A percentile compares a stretch with the other conserved stretches of the same genome.
Evolutionary conservation across 2,797 vertebrate species (phyloP).

Genomic region (Anomalospiza imberbis): DNA sequence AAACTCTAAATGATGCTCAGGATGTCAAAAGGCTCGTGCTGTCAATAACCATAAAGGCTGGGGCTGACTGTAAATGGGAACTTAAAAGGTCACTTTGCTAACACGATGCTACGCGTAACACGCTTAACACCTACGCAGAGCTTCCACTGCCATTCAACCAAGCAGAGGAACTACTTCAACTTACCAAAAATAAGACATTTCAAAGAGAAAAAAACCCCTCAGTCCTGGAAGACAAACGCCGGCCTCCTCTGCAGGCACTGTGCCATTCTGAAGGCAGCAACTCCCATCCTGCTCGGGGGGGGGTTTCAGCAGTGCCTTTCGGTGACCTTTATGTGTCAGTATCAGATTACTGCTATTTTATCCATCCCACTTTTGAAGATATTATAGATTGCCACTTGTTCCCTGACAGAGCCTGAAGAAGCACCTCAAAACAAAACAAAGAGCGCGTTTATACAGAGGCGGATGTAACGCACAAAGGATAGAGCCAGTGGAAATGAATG

Average conservation of each 20-base stretch:
- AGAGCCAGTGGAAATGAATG: conserved; percentile 15
- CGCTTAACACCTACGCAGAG: background rate
- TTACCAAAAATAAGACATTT: background rate
- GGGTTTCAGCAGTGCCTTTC: background rate
- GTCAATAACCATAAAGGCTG: background rate
- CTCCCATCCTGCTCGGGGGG: background rate
- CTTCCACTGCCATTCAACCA: background rate
- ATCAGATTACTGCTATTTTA: conserved; percentile 34
- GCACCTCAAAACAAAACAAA: conserved; percentile 46
- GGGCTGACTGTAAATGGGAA: background rate
- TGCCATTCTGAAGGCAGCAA: background rate
- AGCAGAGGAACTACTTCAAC: background rate
- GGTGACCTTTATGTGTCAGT: conserved; percentile 14
- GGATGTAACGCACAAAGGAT: background rate
- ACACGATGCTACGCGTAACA: background rate
- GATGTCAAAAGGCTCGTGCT: background rate
- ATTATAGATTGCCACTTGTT: conserved; percentile 7
- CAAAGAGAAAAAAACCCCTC: background rate
- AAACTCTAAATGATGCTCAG: background rate
- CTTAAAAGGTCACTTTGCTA: conserved; percentile 24
- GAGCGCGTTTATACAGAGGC: background rate
- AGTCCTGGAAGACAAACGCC: background rate
- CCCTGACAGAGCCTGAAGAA: background rate
- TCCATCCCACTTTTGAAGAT: conserved; percentile 15
- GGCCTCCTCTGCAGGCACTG: background rate